Percentiles rank a stretch among this genome's conserved stretches.
Evolutionary conservation across 2,797 vertebrate genomes (phyloP).

Genomic region (Sebastes taczanowskii): DNA sequence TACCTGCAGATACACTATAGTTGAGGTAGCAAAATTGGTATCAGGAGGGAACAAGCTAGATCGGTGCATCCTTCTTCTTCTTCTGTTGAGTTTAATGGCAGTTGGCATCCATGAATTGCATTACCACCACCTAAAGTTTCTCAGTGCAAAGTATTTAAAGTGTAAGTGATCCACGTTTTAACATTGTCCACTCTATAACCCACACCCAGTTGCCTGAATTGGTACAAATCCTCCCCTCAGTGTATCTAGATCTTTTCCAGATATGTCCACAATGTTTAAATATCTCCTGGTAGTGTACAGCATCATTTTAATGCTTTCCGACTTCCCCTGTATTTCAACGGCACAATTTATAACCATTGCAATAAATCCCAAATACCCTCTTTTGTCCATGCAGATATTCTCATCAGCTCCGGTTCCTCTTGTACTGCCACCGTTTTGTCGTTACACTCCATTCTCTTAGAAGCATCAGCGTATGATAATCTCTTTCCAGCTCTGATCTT

Average conservation of each 20-base stretch:
- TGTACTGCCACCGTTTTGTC: too few species aligned
- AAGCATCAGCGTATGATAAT: not conserved
- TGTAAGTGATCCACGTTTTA: too few species aligned
- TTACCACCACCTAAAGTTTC: too few species aligned
- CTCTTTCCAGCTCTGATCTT: not conserved
- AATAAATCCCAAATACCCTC: not conserved
- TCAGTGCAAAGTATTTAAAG: too few species aligned
- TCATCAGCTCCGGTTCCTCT: too few species aligned
- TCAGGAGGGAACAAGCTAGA: not conserved
- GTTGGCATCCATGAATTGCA: too few species aligned
- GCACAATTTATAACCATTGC: not conserved
- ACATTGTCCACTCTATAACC: not conserved
- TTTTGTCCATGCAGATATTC: too few species aligned
- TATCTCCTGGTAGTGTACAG: not conserved
- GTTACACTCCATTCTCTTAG: too few species aligned
- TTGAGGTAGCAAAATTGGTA: not conserved
- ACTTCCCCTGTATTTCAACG: not conserved
- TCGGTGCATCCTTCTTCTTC: not conserved
- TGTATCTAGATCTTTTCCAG: accelerated
- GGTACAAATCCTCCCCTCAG: not conserved
- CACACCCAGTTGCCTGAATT: not conserved
- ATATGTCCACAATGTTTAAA: not conserved
- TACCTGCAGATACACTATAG: not conserved
- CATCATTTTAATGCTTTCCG: not conserved
- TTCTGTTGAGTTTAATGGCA: too few species aligned